A percentile compares a stretch with the other conserved stretches of the same genome.
phyloP scores from a whole-genome alignment of 2,797 vertebrate genomes.

The Cephalopachus bancanus region DNA sequence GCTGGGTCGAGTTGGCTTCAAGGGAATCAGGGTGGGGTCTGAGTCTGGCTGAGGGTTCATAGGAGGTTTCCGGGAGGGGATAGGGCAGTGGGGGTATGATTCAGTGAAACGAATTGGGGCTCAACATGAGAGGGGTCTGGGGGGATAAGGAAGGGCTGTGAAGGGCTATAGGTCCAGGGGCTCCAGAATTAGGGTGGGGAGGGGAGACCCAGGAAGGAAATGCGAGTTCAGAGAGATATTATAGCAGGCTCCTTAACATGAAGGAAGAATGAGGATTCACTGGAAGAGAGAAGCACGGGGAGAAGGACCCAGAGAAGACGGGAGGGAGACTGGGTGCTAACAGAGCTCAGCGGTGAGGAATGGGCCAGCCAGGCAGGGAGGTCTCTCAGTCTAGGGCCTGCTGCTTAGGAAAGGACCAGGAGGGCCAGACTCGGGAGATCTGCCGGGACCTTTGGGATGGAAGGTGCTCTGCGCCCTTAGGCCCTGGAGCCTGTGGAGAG shows the following conservation, averaged over 20 bases:
- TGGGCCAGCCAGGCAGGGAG: not conserved
- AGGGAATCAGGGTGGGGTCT: not conserved
- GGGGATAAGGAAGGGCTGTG: not conserved
- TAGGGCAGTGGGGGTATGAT: not conserved
- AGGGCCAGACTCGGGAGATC: not conserved
- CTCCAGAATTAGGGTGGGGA: not conserved
- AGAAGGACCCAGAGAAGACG: not conserved
- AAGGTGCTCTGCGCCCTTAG: not conserved
- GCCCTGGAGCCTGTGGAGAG: not conserved
- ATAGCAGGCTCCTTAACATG: not conserved
- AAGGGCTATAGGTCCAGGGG: not conserved
- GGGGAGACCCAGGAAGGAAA: slow-evolving; percentile 8
- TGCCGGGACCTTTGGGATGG: not conserved
- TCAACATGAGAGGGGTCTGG: not conserved
- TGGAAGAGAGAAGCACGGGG: not conserved
- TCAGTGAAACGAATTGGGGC: not conserved
- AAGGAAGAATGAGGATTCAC: not conserved
- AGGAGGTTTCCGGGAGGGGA: not conserved
- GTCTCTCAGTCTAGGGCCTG: not conserved
- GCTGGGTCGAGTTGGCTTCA: not conserved
- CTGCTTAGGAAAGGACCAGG: not conserved
- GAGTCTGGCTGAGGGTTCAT: not conserved
- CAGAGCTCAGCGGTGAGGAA: not conserved
- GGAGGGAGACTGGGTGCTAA: not conserved
- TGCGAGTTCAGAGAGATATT: not conserved